Base-by-base conservation (phyloP, 2,113 vertebrate species). In the Symphodus melops region DNA sequence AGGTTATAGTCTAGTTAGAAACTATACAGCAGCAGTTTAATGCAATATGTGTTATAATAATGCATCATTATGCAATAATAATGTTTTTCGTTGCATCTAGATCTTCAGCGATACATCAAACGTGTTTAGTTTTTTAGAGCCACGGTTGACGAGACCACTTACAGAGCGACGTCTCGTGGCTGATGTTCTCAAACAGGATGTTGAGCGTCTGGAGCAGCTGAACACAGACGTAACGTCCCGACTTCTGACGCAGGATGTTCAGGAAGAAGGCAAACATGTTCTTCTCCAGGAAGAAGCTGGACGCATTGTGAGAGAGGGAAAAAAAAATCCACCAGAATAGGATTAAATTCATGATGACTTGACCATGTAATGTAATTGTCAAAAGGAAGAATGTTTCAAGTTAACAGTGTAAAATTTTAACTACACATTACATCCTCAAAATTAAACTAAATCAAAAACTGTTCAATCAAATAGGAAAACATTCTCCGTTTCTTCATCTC, bases 241-340 rank as follows among this genome's bases (percentile, higher is more conserved):
- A 99, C 73, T 97, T 99, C 93, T 99, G 98, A 6, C 97, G 95
- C 51, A 99, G 90, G 81, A 99, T 99, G 93, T 99, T 99, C 91
- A 99, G 82, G 90, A 99, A 99, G 93, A 98, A 99, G 61, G 96
- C 97, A 91, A 99, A 97, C 98, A 99, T 98, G 86, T 99, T 99
- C 94, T 99, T 99, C 93, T 99, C 98, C 93, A 99, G 91, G 91
- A 99, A 99, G 92, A 99, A 99, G 89, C 98, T 99, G 60, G 48
- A 57, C 20, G 74, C 39, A 69, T 19, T 8, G 19, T 8, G 8
- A 51, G 48, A 2, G 17, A 19, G 5, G 16, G 4, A 44, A 44
- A 44, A 66, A 7, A 63, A 68, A 9, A 33, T 5, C 28, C 4
- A 33, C 3, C 28, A 33, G 4, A 33, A 33, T 3, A 21, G 44